Evolutionary conservation across 1,140 invertebrate species (phyloP), one percentile per base, ranked within the genome.

Genomic region (Sitobion miscanthi): DNA sequence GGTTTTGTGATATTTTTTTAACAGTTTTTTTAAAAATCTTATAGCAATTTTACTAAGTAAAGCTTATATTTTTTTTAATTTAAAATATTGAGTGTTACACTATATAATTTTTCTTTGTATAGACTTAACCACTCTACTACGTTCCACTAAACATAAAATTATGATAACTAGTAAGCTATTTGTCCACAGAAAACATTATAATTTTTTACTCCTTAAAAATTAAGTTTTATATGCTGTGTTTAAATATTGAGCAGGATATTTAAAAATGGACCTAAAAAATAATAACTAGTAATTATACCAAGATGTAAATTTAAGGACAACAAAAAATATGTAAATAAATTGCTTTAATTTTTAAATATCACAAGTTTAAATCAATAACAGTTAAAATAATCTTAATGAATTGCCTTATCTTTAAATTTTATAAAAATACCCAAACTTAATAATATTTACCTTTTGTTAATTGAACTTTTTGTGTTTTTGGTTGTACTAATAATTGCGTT

Each of bases 391-490:
- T 25, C 47, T 83, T 83, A 54, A 92, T 92, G 35, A 85, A 85
- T 85, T 54, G 47, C 91, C 47, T 92, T 52, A 23, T 85, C 35
- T 82, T 83, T 17, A 45, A n/a, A 91, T n/a, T 49, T 35, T 82
- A 30, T 42, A 54, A 45, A 45, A 69, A 93, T 93, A 23, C 86
- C 86, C 25, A 54, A 45, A 92, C 23, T 47, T 92, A 83, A 83
- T 83, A 83, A 54, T 93, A 93, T 49, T 20, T 92, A 38, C 17
- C 25, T 93, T 93, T 93, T 91, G 20, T 93, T 93, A 93, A 85
- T 93, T 93, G 30, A 94, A 95, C 94, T 95, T 95, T 93, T 83
- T 94, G 35, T 94, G 42, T 87, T 94, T 94, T 92, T 94, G 94
- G 94, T 86, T 91, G 85, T 96, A 77, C 54, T 90, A 88, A 85